Evolutionary conservation across 2,888 invertebrate genomes (phyloP).

Genomic region (Deroplatys truncata): DNA sequence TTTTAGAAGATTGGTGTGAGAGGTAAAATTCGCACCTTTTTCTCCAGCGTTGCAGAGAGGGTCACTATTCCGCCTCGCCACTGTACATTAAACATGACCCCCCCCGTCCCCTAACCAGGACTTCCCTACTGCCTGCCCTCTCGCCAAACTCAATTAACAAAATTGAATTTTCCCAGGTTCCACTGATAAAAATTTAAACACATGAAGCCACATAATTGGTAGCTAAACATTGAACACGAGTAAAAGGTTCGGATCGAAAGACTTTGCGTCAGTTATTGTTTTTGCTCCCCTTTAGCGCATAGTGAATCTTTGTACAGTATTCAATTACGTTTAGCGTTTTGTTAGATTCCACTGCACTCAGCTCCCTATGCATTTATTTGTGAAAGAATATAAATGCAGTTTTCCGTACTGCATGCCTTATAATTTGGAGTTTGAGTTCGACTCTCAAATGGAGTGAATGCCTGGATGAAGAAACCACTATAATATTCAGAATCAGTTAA

Average conservation of each 20-base stretch:
- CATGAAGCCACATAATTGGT: constrained; percentile 12
- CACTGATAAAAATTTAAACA: constrained; percentile 14
- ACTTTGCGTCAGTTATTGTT: background rate
- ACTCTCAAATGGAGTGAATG: too few relatives aligned
- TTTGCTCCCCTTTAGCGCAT: background rate
- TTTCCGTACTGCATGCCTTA: too few relatives aligned
- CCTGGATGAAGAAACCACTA: too few relatives aligned
- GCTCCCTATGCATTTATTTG: background rate
- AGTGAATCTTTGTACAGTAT: background rate
- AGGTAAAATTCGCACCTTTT: background rate
- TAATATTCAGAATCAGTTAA: too few relatives aligned
- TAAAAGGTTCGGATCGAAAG: background rate
- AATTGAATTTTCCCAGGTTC: constrained; percentile 19
- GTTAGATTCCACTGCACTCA: background rate
- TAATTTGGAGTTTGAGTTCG: too few relatives aligned
- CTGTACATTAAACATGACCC: background rate
- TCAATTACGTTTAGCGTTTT: background rate
- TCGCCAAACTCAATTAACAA: constrained; percentile 20
- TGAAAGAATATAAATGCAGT: too few relatives aligned
- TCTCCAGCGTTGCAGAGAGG: background rate
- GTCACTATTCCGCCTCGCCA: background rate
- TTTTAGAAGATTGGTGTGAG: background rate
- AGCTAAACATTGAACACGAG: background rate
- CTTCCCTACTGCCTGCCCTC: background rate
- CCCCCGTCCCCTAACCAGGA: background rate